A percentile compares a stretch with the other conserved stretches of the same genome.
These are phyloP conservation scores for Lophius piscatorius DNA, from an alignment of 2,113 vertebrate species.

Conservation along the genomic window DNA sequence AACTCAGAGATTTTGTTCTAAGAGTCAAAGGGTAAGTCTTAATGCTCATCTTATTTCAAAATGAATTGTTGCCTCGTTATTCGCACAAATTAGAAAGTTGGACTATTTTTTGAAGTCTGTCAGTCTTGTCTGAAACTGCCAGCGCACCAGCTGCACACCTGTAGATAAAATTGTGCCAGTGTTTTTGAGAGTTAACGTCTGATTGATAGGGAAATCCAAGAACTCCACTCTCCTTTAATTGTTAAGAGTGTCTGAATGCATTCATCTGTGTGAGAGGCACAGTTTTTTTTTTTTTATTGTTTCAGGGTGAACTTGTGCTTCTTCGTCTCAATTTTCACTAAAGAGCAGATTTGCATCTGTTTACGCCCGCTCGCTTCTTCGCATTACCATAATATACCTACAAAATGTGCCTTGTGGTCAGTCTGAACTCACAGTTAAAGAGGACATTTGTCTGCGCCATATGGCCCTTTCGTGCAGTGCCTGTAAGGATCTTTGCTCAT, in stretches of 20 bases:
- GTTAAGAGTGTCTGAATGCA: too few relatives aligned
- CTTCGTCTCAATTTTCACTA: background rate
- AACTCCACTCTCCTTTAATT: too few relatives aligned
- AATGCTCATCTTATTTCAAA: too few relatives aligned
- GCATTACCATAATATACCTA: background rate
- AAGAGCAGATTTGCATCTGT: conserved; percentile 4
- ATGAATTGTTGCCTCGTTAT: background rate
- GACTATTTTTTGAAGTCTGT: too few relatives aligned
- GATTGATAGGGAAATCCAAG: background rate
- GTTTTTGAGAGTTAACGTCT: too few relatives aligned
- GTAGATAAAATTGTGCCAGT: background rate
- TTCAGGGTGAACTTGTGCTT: background rate
- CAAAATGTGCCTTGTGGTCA: background rate
- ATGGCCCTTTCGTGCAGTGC: too few relatives aligned
- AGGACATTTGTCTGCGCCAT: background rate
- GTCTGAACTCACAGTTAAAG: background rate
- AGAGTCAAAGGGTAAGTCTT: background rate
- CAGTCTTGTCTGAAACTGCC: background rate
- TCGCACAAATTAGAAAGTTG: background rate
- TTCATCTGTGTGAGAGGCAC: background rate
- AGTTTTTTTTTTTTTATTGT: background rate
- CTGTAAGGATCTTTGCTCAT: too few relatives aligned
- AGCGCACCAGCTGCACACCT: conserved; percentile 10
- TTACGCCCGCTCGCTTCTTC: background rate
- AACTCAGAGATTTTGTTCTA: too few relatives aligned